Evolutionary conservation across 2,797 vertebrate genomes (phyloP).

Genomic region (Myiotriccus ornatus): DNA sequence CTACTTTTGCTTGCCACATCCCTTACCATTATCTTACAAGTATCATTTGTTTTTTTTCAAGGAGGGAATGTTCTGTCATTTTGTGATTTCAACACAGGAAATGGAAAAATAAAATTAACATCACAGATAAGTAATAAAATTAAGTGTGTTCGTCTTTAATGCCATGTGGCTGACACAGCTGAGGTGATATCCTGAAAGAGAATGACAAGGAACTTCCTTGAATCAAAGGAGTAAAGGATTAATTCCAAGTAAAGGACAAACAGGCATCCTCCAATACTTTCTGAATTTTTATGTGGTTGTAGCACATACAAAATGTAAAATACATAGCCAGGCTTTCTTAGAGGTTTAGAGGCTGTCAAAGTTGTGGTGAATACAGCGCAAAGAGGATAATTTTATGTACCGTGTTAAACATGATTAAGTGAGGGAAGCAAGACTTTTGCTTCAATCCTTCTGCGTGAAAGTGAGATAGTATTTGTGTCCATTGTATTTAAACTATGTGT

Average conservation of each 20-base stretch:
- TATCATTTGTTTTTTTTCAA: background rate
- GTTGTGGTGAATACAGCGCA: background rate
- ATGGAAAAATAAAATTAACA: background rate
- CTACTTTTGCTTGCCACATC: slow-evolving; percentile 18
- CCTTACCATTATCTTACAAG: background rate
- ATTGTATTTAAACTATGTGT: background rate
- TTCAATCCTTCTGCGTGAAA: background rate
- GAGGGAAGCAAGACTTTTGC: background rate
- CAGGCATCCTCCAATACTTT: background rate
- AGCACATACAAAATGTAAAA: background rate
- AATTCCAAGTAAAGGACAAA: background rate
- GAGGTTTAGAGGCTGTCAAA: background rate
- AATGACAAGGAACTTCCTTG: background rate
- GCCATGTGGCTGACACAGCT: background rate
- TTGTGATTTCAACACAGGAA: background rate
- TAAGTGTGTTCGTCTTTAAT: background rate
- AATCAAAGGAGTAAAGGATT: background rate
- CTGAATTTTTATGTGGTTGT: background rate
- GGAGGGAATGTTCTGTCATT: background rate
- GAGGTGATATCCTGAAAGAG: background rate
- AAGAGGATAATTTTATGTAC: background rate
- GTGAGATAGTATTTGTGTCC: background rate
- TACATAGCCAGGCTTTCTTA: background rate
- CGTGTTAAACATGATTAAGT: background rate
- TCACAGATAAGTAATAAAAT: background rate